These are phyloP conservation scores for Phodopus roborovskii DNA, from an alignment of 2,113 vertebrate species.

Conservation along the genomic window DNA sequence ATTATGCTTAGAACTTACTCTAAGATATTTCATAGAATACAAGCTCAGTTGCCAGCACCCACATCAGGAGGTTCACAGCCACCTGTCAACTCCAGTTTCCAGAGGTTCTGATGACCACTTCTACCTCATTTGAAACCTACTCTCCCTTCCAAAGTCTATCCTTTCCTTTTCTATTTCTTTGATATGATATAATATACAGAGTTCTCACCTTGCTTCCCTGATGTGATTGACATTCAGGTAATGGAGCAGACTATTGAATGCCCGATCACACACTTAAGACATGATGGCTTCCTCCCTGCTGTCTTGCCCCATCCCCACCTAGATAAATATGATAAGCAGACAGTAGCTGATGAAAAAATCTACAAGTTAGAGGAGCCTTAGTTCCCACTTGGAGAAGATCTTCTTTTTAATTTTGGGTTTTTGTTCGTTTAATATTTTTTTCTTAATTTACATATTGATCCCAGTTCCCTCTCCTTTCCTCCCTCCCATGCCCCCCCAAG, in stretches of 20 bases:
- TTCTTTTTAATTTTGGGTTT: too few relatives aligned
- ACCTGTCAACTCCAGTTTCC: background rate
- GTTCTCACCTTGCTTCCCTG: background rate
- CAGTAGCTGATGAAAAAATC: background rate
- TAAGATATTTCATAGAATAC: background rate
- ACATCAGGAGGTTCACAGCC: background rate
- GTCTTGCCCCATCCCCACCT: background rate
- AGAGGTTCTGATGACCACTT: background rate
- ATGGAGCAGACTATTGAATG: background rate
- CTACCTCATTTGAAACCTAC: too few relatives aligned
- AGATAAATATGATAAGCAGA: background rate
- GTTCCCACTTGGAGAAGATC: background rate
- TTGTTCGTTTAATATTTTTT: too few relatives aligned
- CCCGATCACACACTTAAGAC: background rate
- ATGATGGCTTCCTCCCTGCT: background rate
- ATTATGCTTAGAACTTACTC: background rate
- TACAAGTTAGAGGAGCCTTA: background rate
- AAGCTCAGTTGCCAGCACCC: background rate
- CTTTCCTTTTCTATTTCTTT: background rate
- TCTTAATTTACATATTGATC: too few relatives aligned
- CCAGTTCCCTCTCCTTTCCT: too few relatives aligned
- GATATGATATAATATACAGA: background rate
- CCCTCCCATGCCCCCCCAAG: too few relatives aligned
- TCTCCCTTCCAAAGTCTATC: background rate
- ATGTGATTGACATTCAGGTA: background rate